Conservation (phyloP, 2,888 invertebrate genomes). For the Gari tellinella region DNA sequence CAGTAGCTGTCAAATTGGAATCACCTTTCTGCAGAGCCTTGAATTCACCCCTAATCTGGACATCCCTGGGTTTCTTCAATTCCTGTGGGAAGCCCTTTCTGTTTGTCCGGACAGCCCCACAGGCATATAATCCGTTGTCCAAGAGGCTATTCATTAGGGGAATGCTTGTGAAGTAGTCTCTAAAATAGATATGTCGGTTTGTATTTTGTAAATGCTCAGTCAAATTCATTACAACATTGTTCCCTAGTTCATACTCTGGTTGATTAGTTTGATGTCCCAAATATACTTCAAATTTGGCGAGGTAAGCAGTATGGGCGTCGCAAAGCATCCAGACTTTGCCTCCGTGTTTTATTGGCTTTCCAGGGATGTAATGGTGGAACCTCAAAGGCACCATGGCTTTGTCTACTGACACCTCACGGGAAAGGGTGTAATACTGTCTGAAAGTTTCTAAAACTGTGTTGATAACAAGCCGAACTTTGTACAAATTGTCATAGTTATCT, state of each 20-base stretch:
- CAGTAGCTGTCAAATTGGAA: no score
- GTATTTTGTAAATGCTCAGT: constrained; percentile 20
- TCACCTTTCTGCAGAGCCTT: constrained; percentile 36
- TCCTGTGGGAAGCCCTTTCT: constrained; percentile 31
- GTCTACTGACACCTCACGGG: no score
- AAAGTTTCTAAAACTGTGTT: background rate
- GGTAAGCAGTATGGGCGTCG: no score
- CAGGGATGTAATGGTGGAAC: no score
- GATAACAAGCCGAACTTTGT: background rate
- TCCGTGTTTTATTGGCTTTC: no score
- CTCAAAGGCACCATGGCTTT: no score
- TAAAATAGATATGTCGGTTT: constrained; percentile 14
- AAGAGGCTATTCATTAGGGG: constrained; percentile 19
- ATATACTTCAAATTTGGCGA: no score
- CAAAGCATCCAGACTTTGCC: no score
- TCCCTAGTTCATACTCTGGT: constrained; percentile 27
- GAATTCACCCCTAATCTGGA: constrained; percentile 26
- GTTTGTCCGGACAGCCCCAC: constrained; percentile 24
- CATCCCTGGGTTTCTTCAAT: no score
- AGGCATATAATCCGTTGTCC: constrained; percentile 23
- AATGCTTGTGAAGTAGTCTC: constrained; percentile 30
- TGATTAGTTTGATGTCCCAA: no score
- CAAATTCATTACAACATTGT: constrained; percentile 31
- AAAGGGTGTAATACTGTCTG: background rate
- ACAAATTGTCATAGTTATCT: background rate